Conservation (phyloP, 2,888 invertebrate species). For the Andrena hattorfiana region DNA sequence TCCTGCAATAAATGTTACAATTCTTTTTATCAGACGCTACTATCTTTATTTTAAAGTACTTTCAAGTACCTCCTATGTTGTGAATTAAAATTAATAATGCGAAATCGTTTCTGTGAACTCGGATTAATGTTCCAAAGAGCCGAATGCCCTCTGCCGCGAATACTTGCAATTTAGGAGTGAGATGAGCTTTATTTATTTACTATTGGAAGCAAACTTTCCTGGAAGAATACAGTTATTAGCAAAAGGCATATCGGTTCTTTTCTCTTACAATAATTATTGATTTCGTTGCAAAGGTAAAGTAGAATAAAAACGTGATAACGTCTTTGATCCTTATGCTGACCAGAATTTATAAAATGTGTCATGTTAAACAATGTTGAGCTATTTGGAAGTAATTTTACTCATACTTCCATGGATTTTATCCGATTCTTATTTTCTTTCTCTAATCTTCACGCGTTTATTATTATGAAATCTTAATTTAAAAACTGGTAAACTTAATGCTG, state of each 20-base stretch:
- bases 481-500: neutral
- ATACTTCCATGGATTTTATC: neutral
- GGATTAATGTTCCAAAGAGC: slow-evolving; percentile 22
- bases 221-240: slow-evolving; percentile 33
- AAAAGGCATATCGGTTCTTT: slow-evolving; percentile 20
- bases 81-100: neutral
- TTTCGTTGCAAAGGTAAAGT: slow-evolving; percentile 27
- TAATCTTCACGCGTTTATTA: neutral
- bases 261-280: slow-evolving; percentile 5
- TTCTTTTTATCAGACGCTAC: neutral
- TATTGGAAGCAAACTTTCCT: slow-evolving; percentile 48
- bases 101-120: slow-evolving; percentile 30
- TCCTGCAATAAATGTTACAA: neutral
- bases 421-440: neutral
- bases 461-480: neutral
- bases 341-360: slow-evolving; percentile 33
- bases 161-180: slow-evolving; percentile 24
- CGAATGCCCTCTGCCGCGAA: slow-evolving; percentile 46
- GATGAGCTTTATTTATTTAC: slow-evolving; percentile 73
- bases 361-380: slow-evolving; percentile 20
- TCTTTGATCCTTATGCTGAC: neutral
- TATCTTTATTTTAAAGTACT: slow-evolving; percentile 15
- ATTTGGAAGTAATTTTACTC: neutral
- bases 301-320: neutral
- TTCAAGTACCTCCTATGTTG: neutral